Conservation (phyloP, 2,797 vertebrate genomes). For the Leontocebus nigricollis region DNA sequence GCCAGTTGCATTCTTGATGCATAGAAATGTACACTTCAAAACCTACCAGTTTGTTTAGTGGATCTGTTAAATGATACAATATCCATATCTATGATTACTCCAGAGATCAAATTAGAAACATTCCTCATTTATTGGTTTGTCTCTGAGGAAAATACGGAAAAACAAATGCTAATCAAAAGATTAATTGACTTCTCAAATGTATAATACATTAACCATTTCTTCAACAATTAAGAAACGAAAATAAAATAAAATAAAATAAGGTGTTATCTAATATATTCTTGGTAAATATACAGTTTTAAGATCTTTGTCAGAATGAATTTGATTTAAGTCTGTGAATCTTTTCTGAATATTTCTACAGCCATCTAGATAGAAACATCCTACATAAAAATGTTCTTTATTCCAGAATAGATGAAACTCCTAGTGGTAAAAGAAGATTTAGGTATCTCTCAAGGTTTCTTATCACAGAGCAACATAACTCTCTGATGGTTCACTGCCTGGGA, state of each 20-base stretch:
- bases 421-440: slow-evolving; percentile 82
- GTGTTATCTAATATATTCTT: slow-evolving; percentile 56
- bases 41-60: not conserved
- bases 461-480: slow-evolving; percentile 80
- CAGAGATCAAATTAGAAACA: slow-evolving; percentile 60
- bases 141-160: slow-evolving; percentile 66
- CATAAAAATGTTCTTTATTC: slow-evolving; percentile 80
- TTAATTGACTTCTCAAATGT: slow-evolving; percentile 73
- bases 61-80: slow-evolving; percentile 13
- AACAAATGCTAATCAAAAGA: slow-evolving; percentile 74
- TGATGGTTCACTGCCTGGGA: slow-evolving; percentile 82
- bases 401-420: slow-evolving; percentile 77
- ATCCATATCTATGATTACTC: slow-evolving; percentile 49
- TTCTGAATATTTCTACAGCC: slow-evolving; percentile 81
- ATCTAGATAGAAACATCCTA: slow-evolving; percentile 81
- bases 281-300: slow-evolving; percentile 74
- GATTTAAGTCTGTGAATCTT: slow-evolving; percentile 81
- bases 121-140: slow-evolving; percentile 23
- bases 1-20: not conserved
- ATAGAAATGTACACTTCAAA: not conserved
- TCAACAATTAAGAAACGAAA: slow-evolving; percentile 72
- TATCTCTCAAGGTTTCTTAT: slow-evolving; percentile 85
- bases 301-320: slow-evolving; percentile 73
- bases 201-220: slow-evolving; percentile 58
- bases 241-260: slow-evolving; percentile 64